phyloP scores from a whole-genome alignment of 2,888 invertebrate species.

The Eristalinus aeneus region DNA sequence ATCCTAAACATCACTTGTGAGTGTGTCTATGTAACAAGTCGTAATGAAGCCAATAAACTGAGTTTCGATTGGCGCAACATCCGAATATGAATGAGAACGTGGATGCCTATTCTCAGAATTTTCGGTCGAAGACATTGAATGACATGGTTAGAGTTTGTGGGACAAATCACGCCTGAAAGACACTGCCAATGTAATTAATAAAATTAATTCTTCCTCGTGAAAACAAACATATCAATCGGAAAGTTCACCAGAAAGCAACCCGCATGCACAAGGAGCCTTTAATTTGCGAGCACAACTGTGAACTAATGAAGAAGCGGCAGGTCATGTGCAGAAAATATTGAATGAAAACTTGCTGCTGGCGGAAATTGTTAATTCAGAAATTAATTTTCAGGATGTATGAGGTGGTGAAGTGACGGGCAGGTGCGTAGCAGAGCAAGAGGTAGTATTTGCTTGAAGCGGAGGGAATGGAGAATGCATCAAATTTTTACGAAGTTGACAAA shows the following conservation, averaged over 20 bases:
- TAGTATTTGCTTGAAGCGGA: not conserved
- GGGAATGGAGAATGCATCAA: not conserved
- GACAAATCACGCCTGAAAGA: not conserved
- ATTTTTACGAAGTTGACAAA: not conserved
- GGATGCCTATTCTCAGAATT: not conserved
- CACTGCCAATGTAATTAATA: not conserved
- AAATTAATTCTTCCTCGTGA: not conserved
- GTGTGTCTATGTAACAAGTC: not conserved
- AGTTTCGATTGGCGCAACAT: slow-evolving; percentile 6
- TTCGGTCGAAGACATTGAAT: not conserved
- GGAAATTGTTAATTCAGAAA: not conserved
- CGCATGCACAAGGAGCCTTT: not conserved
- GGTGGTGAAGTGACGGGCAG: not conserved
- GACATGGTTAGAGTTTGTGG: not conserved
- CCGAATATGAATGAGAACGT: slow-evolving; percentile 40
- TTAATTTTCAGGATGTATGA: not conserved
- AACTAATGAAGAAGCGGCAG: not conserved
- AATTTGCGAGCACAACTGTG: not conserved
- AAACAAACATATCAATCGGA: not conserved
- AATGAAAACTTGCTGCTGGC: not conserved
- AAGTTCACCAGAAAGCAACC: not conserved
- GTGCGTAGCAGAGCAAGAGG: not conserved
- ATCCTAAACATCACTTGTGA: not conserved
- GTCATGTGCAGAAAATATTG: not conserved
- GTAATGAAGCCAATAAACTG: slow-evolving; percentile 48